Evolutionary conservation across 2,888 invertebrate genomes (phyloP), one percentile per base, ranked within the genome.

Genomic region (Suillia variegata): DNA sequence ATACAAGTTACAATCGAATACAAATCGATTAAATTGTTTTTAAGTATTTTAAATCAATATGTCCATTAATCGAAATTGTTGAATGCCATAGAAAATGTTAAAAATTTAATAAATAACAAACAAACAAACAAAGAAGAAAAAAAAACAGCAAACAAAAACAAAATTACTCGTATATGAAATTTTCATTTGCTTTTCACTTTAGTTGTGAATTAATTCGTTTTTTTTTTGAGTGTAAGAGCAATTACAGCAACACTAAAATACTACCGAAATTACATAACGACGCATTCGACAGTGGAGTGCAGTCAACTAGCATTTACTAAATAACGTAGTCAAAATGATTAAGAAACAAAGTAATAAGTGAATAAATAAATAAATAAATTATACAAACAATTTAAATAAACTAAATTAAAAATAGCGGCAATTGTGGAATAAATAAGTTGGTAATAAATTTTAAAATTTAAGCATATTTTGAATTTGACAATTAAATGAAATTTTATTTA

Each of bases 241-340:
- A 52, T 8, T 21, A 20, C 31, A 54, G 31, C 26, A 47, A 54
- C 31, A 31, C 54, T 45, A 47, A 45, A 54, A 54, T 54, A 54
- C 33, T 31, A 54, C 45, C 45, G 26, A 47, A 47, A 21, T 31
- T 10, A 17, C 20, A 18, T 18, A 48, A 5, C 20, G 13, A 20
- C 6, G 31, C 31, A 6, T 31, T 8, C n/a, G n/a, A 8, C 12
- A 31, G 31, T 12, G 31, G 6, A 31, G 12, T 31, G 31, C 31
- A 31, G 6, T 31, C 31, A 31, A 6, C 6, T 31, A 31, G 31
- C 31, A 31, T 31, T 31, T 31, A 31, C 6, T 31, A 31, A 31
- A 31, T 31, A 31, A 6, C 6, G 12, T 31, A n/a, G n/a, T n/a
- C n/a, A n/a, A n/a, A n/a, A n/a, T n/a, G n/a, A n/a, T n/a, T n/a